Base-by-base conservation (phyloP, 30 jellyfish, hydroid and myxozoan species). In the Hydractinia echinata region DNA sequence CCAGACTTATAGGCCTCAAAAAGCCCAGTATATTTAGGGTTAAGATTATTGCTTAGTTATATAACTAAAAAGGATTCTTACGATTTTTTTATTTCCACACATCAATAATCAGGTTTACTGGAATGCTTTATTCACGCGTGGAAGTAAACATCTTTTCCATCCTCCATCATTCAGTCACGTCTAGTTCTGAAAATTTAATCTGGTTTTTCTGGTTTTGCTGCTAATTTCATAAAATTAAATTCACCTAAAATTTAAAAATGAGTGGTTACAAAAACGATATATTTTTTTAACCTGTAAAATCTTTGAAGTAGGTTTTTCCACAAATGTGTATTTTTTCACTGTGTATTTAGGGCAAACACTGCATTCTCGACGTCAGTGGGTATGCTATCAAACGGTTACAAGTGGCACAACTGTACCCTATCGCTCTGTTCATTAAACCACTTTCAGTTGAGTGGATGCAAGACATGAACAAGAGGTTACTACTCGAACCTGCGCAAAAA, bases 301-400 rank as follows among this genome's bases (percentile, higher is more conserved):
- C 44, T 30, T 30, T 30, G 44, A 30, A 30, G 44, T 30, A 30
- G 44, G 69, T 58, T 13, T 58, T 11, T 58, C 69, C 69, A 58
- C 19, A 58, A 11, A 16, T 58, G 15, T 58, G 69, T 58, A 11
- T 58, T 64, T 64, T 64, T 54, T 5, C 21, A 13, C 20, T 64
- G 14, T 60, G 61, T 20, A 18, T 76, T 8, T 66, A 93, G 99
- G 95, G 95, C 53, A 93, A 93, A 79, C 99, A 93, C 72, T 93
- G 99, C 55, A 93, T 93, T 13, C 76, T 93, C n/a, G 99, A 93
- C 71, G 99, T 93, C n/a, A 93, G 99, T 76, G 99, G 99, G 10
- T 93, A 93, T 58, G 99, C 99, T 18, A 93, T 93, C 60, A 93
- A 93, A 67, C 91, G 99, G 13, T 86, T 93, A 21, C 99, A 93